phyloP scores from a whole-genome alignment of 2,113 vertebrate genomes.

The Pithys albifrons region DNA sequence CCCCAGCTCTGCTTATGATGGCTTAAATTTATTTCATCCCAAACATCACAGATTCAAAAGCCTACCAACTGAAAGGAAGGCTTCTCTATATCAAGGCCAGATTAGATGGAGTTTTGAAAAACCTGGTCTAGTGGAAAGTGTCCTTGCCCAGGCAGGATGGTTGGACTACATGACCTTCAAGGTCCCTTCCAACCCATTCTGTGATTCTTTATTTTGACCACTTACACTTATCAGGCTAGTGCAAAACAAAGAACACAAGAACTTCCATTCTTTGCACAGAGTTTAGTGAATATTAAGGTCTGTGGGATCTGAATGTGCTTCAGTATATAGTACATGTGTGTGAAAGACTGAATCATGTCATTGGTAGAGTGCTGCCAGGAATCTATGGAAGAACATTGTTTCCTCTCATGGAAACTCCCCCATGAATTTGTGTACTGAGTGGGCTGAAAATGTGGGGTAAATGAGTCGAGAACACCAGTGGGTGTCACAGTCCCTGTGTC shows the following conservation, averaged over 20 bases:
- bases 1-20: not conserved
- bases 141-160: not conserved
- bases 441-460: not conserved
- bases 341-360: not conserved
- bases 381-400: not conserved
- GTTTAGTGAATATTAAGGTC: not conserved
- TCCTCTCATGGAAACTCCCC: not conserved
- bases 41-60: not conserved
- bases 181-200: not conserved
- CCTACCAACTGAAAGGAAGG: not conserved
- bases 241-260: not conserved
- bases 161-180: not conserved
- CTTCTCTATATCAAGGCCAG: not conserved
- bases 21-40: not conserved
- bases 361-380: not conserved
- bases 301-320: not conserved
- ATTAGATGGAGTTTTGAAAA: not conserved
- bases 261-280: not conserved
- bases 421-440: not conserved
- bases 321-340: accelerated
- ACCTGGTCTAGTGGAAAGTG: accelerated
- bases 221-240: not conserved
- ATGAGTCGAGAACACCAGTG: not conserved
- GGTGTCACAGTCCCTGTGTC: not conserved
- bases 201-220: not conserved